phyloP scores from a whole-genome alignment of 1,140 invertebrate genomes.

The Drosophila neocordata region DNA sequence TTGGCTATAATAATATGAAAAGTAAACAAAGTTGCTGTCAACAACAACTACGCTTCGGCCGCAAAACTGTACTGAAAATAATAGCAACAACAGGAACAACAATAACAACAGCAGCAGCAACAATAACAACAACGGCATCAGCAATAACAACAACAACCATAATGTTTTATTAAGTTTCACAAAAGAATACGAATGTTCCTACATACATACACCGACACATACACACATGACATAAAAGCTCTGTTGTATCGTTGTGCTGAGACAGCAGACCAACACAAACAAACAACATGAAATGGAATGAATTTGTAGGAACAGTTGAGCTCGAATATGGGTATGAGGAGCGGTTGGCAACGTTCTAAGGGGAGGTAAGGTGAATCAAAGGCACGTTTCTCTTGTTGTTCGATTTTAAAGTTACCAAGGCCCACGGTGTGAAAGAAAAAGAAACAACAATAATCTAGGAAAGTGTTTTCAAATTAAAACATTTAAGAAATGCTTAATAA shows the following conservation, averaged over 20 bases:
- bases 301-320: conserved; percentile 20
- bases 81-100: conserved; percentile 39
- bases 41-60: conserved; percentile 34
- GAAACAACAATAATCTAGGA: not conserved
- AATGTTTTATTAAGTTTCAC: conserved; percentile 75
- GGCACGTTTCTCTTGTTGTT: conserved; percentile 7
- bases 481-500: not conserved
- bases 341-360: not conserved
- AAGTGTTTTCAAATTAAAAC: not conserved
- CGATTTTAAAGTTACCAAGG: not conserved
- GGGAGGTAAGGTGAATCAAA: not conserved
- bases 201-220: conserved; percentile 14
- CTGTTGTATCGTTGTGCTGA: conserved; percentile 48
- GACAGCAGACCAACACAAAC: conserved; percentile 57
- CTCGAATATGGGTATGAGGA: not conserved
- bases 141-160: conserved; percentile 24
- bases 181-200: conserved; percentile 41
- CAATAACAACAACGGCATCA: not conserved
- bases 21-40: conserved; percentile 70
- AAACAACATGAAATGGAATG: conserved; percentile 47
- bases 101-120: not conserved
- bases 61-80: conserved; percentile 65
- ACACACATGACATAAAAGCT: conserved; percentile 54
- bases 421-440: not conserved
- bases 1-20: conserved; percentile 71